Conservation (phyloP, 1,140 invertebrate species). For the Drosophila nasuta region DNA sequence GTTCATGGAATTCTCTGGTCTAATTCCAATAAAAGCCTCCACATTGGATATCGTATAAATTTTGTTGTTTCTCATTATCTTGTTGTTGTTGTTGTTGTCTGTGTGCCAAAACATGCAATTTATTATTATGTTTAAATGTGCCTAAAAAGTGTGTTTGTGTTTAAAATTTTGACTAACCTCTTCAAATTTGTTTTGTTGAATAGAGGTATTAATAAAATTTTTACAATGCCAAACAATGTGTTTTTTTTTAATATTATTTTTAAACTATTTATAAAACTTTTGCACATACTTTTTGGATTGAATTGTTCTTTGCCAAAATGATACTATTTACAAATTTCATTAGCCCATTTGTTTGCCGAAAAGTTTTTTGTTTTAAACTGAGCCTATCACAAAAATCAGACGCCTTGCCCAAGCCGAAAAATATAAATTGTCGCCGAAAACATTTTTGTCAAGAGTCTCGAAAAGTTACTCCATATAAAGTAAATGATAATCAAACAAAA, state of each 20-base stretch:
- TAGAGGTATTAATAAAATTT: conserved; percentile 46
- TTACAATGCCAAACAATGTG: conserved; percentile 68
- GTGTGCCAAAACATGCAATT: conserved; percentile 66
- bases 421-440: conserved; percentile 49
- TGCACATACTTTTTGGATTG: conserved; percentile 55
- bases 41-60: conserved; percentile 59
- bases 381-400: conserved; percentile 78
- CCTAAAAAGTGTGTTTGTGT: conserved; percentile 65
- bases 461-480: conserved; percentile 38
- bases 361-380: conserved; percentile 51
- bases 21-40: conserved; percentile 83
- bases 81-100: conserved; percentile 55
- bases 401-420: conserved; percentile 67
- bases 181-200: conserved; percentile 5
- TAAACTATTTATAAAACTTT: conserved; percentile 78
- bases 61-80: conserved; percentile 42
- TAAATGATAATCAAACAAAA: conserved; percentile 17
- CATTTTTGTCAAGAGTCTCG: conserved; percentile 8
- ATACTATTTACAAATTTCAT: conserved; percentile 70
- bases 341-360: conserved; percentile 58
- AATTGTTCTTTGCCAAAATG: conserved; percentile 63
- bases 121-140: conserved; percentile 57
- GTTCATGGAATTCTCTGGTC: conserved; percentile 45
- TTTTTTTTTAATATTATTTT: conserved; percentile 1
- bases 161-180: conserved; percentile 78